Percentiles rank a stretch among this genome's conserved stretches.
Evolutionary conservation across 23 tunicate genomes (phyloP).

Genomic region (Oikopleura albicans): DNA sequence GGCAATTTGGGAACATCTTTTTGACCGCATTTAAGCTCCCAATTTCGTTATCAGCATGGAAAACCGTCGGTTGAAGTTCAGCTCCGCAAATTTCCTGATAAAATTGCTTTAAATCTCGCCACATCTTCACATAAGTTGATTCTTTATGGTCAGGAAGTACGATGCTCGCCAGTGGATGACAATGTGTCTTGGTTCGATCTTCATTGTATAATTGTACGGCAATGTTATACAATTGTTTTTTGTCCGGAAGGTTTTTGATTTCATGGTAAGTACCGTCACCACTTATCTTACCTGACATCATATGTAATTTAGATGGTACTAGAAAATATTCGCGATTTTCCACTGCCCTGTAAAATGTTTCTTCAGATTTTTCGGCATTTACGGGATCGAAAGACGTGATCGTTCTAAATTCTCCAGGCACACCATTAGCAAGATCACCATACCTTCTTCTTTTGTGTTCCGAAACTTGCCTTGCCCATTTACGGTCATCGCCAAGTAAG

Average conservation of each 20-base stretch:
- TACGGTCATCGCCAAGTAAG: too few relatives aligned
- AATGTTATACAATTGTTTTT: not conserved
- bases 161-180: not conserved
- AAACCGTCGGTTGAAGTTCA: not conserved
- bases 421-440: too few relatives aligned
- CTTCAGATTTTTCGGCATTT: too few relatives aligned
- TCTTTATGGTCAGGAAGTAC: not conserved
- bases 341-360: too few relatives aligned
- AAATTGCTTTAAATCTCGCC: not conserved
- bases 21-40: not conserved
- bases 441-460: too few relatives aligned
- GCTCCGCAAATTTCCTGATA: not conserved
- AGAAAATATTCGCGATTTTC: too few relatives aligned
- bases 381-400: too few relatives aligned
- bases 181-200: not conserved
- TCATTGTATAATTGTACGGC: not conserved
- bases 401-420: too few relatives aligned
- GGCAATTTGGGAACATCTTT: not conserved
- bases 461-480: too few relatives aligned
- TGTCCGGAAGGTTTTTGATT: not conserved
- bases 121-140: not conserved
- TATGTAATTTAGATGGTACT: too few relatives aligned
- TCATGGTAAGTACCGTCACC: not conserved
- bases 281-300: not conserved
- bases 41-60: not conserved